A percentile compares a stretch with the other conserved stretches of the same genome.
Conservation (phyloP, 2,113 vertebrate species). For the Pygathrix nemaeus region DNA sequence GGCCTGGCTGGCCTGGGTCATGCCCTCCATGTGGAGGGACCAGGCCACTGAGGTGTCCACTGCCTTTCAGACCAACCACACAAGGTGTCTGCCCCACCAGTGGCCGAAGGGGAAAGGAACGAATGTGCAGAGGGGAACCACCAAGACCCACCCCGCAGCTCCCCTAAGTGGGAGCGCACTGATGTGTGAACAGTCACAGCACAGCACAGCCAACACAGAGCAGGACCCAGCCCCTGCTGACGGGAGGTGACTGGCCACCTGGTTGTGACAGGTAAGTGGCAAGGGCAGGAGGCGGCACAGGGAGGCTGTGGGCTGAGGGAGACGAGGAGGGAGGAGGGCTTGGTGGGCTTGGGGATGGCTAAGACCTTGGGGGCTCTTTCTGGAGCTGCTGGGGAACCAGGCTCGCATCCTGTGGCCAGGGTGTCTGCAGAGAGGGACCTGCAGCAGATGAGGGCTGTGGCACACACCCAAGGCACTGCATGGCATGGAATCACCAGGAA, state of each 20-base stretch:
- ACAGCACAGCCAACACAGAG: background rate
- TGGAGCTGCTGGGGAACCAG: background rate
- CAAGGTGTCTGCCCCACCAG: background rate
- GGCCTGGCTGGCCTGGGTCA: background rate
- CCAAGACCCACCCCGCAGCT: background rate
- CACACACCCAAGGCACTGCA: background rate
- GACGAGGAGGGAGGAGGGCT: background rate
- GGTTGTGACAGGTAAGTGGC: background rate
- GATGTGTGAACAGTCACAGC: background rate
- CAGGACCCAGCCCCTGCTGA: background rate
- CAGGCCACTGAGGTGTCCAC: fast-evolving
- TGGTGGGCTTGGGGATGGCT: background rate
- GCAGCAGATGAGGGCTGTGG: background rate
- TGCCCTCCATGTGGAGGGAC: fast-evolving
- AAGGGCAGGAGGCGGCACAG: background rate
- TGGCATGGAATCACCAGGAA: background rate
- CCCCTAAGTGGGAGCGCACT: too few relatives aligned
- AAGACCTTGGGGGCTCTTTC: background rate
- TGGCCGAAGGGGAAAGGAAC: background rate
- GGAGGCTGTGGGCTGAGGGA: background rate
- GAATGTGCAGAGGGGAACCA: background rate
- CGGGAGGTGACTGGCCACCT: background rate
- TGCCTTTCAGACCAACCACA: background rate
- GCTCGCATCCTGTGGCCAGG: background rate
- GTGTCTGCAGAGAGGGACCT: background rate